Percentiles rank a stretch among this genome's conserved stretches.
phyloP scores from a whole-genome alignment of 2,113 vertebrate species.

The Pyrgilauda ruficollis region DNA sequence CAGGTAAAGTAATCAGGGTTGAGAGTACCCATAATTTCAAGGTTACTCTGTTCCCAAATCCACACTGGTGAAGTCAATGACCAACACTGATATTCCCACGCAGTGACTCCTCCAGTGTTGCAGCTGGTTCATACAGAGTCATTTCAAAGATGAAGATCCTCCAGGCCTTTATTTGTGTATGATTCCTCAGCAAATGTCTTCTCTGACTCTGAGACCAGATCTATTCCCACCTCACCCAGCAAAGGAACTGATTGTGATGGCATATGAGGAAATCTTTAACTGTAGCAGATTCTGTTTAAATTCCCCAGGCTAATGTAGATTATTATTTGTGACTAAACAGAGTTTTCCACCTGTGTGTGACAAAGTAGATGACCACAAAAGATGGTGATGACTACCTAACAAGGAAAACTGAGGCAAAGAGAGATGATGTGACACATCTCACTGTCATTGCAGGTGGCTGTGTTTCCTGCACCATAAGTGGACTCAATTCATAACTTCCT shows the following conservation, averaged over 20 bases:
- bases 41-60: neutral
- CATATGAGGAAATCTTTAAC: neutral
- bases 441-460: neutral
- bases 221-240: neutral
- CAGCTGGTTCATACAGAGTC: neutral
- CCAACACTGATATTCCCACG: neutral
- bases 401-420: neutral
- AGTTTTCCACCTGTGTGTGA: neutral
- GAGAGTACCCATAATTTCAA: neutral
- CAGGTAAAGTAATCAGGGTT: neutral
- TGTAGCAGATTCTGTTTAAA: neutral
- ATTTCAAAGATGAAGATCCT: neutral
- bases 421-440: neutral
- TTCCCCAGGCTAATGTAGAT: neutral
- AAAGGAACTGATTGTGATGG: neutral
- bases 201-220: neutral
- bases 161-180: neutral
- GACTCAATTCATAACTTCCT: neutral
- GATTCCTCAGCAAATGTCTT: neutral
- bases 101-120: neutral
- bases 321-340: neutral
- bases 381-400: neutral
- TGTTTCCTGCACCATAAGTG: neutral
- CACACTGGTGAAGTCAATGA: neutral
- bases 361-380: neutral